Evolutionary conservation across 2,888 invertebrate genomes (phyloP).

Genomic region (Megaustenia siamemsis): DNA sequence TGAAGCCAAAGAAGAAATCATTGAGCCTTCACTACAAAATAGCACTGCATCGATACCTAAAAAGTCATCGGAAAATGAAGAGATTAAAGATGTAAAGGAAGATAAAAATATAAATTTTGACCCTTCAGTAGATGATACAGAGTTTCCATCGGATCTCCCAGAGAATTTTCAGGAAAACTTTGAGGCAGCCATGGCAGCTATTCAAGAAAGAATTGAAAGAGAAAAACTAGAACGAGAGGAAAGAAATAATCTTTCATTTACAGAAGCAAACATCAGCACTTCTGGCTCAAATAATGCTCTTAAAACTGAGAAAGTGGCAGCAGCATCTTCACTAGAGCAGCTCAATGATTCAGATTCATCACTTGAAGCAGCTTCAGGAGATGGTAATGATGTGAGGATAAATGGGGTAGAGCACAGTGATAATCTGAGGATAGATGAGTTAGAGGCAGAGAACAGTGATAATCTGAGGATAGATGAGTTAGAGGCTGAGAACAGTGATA

Average conservation of each 20-base stretch:
- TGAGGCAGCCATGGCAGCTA: constrained; percentile 36
- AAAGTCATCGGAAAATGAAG: not conserved
- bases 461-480: too few relatives aligned
- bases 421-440: too few relatives aligned
- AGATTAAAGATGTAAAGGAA: not conserved
- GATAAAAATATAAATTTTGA: not conserved
- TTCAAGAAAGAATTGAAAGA: constrained; percentile 19
- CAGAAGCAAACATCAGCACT: not conserved
- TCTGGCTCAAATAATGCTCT: not conserved
- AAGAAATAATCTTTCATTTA: not conserved
- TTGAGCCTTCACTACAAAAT: not conserved
- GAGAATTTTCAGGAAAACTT: constrained; percentile 19
- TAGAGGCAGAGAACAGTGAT: too few relatives aligned
- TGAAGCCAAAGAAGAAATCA: constrained; percentile 34
- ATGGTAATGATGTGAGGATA: not conserved
- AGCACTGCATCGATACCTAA: not conserved
- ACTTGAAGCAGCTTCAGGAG: not conserved
- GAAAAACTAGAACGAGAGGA: not conserved
- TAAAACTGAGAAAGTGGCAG: not conserved
- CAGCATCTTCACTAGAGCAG: not conserved
- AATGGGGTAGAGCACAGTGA: too few relatives aligned
- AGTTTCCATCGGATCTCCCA: constrained; percentile 6
- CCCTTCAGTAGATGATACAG: constrained; percentile 12
- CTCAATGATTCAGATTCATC: not conserved
- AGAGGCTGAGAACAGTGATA: too few relatives aligned